phyloP scores from a whole-genome alignment of 2,888 invertebrate species.

The Ectemnius lituratus region DNA sequence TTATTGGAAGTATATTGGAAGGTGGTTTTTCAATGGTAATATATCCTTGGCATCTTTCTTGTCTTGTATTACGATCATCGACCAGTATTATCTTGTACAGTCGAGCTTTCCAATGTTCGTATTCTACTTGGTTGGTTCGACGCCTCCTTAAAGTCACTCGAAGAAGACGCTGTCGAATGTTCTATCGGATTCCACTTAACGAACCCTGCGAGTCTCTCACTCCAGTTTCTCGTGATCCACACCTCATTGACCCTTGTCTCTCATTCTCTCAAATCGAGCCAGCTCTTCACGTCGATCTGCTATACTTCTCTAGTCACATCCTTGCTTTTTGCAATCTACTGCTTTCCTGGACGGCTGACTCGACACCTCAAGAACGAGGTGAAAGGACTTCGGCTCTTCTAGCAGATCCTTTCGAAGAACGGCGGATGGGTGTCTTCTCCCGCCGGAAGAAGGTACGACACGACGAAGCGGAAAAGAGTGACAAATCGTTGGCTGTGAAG shows the following conservation, averaged over 20 bases:
- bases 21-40: not conserved
- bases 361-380: constrained; percentile 21
- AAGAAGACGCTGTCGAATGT: not conserved
- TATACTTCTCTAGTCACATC: constrained; percentile 32
- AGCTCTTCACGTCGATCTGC: not conserved
- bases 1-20: not conserved
- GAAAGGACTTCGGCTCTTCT: constrained; percentile 25
- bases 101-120: not conserved
- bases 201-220: not conserved
- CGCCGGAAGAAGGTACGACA: constrained; percentile 14
- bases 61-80: not conserved
- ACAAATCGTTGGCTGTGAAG: constrained; percentile 37
- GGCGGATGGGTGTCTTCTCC: not conserved
- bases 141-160: not conserved
- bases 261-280: constrained; percentile 27
- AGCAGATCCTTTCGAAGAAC: not conserved
- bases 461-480: not conserved
- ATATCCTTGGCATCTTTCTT: not conserved
- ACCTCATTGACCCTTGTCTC: constrained; percentile 14
- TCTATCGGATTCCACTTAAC: constrained; percentile 7
- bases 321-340: constrained; percentile 23
- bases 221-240: constrained; percentile 4
- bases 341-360: constrained; percentile 41
- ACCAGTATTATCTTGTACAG: not conserved
- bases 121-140: constrained; percentile 6